phyloP scores from a whole-genome alignment of 37 sponge, comb jelly and placozoan species.

The Corticium candelabrum region DNA sequence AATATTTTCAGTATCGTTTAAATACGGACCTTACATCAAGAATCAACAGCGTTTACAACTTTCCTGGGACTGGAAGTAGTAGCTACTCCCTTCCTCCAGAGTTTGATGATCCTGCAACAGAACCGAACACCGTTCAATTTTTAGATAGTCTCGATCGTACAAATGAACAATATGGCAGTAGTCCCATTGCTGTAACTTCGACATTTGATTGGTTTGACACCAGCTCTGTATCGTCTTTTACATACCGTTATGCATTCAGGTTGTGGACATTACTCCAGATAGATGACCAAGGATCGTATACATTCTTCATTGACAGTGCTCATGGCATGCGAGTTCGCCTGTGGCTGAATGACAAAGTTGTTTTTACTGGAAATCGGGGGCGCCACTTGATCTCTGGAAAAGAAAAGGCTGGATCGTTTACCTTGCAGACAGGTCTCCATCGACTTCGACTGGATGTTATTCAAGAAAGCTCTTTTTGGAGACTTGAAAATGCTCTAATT shows the following conservation, averaged over 20 bases:
- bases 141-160: neutral
- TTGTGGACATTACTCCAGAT: neutral
- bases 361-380: neutral
- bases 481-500: neutral
- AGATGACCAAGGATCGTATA: neutral
- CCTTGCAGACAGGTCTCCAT: neutral
- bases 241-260: neutral
- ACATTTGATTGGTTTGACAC: neutral
- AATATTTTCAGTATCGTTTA: slow-evolving; percentile 1
- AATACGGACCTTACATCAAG: neutral
- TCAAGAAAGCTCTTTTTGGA: neutral
- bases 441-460: slow-evolving; percentile 1
- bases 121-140: neutral
- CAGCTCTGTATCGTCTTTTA: neutral
- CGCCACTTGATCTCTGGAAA: neutral
- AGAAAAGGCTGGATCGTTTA: neutral
- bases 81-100: neutral
- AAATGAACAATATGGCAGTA: neutral
- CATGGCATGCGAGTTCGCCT: neutral
- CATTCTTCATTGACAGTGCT: neutral
- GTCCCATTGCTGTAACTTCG: neutral
- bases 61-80: neutral
- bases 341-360: neutral
- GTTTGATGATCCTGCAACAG: neutral
- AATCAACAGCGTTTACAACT: neutral